A percentile compares a stretch with the other conserved stretches of the same genome.
Evolutionary conservation across 1,140 invertebrate genomes (phyloP).

Genomic region (Atta colombica): DNA sequence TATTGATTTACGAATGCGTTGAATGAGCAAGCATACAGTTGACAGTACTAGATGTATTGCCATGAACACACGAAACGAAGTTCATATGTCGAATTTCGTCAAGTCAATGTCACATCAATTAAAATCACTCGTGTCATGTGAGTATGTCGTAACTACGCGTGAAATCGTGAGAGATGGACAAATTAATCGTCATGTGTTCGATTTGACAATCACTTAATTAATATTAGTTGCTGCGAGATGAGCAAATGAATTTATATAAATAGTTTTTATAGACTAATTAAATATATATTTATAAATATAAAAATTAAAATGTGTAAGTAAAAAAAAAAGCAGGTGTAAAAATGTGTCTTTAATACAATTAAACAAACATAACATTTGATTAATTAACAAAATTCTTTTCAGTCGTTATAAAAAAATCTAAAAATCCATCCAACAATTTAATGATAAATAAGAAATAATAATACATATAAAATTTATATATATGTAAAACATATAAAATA

Average conservation of each 20-base stretch:
- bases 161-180: not conserved
- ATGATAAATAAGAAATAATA: no score
- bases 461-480: no score
- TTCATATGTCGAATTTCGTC: slow-evolving; percentile 41
- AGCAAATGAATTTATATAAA: not conserved
- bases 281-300: not conserved
- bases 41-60: not conserved
- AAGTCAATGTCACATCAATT: slow-evolving; percentile 30
- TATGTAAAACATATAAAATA: no score
- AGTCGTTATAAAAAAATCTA: no score
- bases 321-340: no score
- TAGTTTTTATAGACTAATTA: no score
- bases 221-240: not conserved
- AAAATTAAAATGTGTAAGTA: no score
- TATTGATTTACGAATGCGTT: slow-evolving; percentile 57
- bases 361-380: no score
- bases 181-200: slow-evolving; percentile 8
- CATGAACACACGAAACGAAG: not conserved
- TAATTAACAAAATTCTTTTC: no score
- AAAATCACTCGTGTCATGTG: slow-evolving; percentile 8
- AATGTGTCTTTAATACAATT: no score
- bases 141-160: not conserved
- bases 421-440: no score
- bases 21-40: not conserved
- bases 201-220: not conserved